Base-by-base conservation (phyloP, 2,797 vertebrate genomes). In the Lutjanus argentimaculatus region DNA sequence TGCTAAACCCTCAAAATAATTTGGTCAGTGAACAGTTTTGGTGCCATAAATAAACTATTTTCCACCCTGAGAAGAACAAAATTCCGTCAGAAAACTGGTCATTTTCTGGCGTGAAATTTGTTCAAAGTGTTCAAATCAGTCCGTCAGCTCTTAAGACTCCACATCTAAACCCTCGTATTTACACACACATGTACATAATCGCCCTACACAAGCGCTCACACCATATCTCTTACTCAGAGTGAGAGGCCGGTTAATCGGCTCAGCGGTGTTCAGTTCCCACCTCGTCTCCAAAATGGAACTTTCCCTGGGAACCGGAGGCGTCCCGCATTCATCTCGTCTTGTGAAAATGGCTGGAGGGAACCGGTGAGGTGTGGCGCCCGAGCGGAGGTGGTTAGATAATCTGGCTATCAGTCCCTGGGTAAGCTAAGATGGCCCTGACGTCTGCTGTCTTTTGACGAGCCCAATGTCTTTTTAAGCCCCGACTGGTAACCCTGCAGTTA, bases 391-490 rank as follows among this genome's bases (percentile, higher is more conserved):
- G 87, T 88, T 79, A 85, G 77, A 81, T 91, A 85, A 92, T 89
- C 86, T 76, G 62, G 69, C 85, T 83, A 81, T 87, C 85, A 84
- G 86, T 85, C 68, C 30, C 45, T 70, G 79, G 77, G 87, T 91
- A 85, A 91, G 40, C 59, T 82, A 83, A 91, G 87, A 88, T 89
- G 83, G 62, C 81, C 74, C 62, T 91, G 89, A 89, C 72, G 87
- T 88, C 72, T 65, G 72, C 79, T 67, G 82, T 49, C 87, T 85
- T 84, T 85, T 90, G 79, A 90, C 73, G 49, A 86, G 62, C 80
- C 84, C 74, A 49, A 53, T 85, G 88, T 75, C 79, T 86, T 69
- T 83, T 70, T 79, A 87, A 89, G 74, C 82, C 72, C 66, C 63
- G 5, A 51, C 80, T 80, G 84, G 67, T 82, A 65, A 86, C 79